Percentiles rank a stretch among this genome's conserved stretches.
These are phyloP conservation scores for Protobothrops mucrosquamatus DNA, from an alignment of 2,113 vertebrate genomes.

Conservation along the genomic window DNA sequence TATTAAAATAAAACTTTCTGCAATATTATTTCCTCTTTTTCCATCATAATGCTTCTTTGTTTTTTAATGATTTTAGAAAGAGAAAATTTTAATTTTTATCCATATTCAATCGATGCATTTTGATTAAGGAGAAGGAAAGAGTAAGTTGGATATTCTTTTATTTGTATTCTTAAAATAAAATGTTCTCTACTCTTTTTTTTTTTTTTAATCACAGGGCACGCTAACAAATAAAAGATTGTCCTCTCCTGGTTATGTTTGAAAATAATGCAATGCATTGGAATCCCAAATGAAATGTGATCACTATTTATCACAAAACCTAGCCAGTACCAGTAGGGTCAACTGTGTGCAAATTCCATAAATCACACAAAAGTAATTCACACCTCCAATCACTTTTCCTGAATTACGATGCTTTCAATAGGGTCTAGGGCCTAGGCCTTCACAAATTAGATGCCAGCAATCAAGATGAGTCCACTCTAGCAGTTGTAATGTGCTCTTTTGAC, in stretches of 20 bases:
- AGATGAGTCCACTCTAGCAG: not conserved
- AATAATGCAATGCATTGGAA: not conserved
- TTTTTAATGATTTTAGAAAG: not conserved
- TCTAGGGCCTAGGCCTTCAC: not conserved
- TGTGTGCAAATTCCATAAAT: not conserved
- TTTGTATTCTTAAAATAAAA: not conserved
- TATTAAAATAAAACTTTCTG: not conserved
- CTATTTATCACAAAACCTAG: conserved; percentile 4
- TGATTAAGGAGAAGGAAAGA: not conserved
- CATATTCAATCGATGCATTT: not conserved
- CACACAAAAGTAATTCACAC: conserved; percentile 5
- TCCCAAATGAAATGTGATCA: not conserved
- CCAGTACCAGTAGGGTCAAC: accelerated
- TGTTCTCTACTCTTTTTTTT: accelerated
- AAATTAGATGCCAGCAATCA: conserved; percentile 36
- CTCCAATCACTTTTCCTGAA: not conserved
- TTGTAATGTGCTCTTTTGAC: conserved; percentile 37
- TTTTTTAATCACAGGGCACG: accelerated
- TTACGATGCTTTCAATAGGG: not conserved
- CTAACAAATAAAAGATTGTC: not conserved
- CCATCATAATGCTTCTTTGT: not conserved
- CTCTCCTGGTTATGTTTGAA: not conserved
- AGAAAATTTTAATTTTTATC: not conserved
- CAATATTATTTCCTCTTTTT: not conserved
- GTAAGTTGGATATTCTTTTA: not conserved